A percentile compares a stretch with the other conserved stretches of the same genome.
phyloP scores from a whole-genome alignment of 2,113 vertebrate genomes.

The Dipodomys merriami region DNA sequence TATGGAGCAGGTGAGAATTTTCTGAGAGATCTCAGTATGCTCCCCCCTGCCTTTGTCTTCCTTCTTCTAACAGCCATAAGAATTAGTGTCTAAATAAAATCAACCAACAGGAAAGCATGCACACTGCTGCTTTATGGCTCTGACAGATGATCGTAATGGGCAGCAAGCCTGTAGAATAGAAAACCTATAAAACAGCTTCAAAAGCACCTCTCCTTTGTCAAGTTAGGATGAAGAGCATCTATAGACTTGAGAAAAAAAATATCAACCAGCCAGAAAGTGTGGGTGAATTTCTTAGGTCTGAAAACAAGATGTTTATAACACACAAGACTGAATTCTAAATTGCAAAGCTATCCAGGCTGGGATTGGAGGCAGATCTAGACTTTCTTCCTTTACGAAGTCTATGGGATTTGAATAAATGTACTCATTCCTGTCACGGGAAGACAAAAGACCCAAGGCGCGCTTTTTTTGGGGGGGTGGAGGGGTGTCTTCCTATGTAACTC shows the following conservation, averaged over 20 bases:
- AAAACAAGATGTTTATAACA: conserved; percentile 47
- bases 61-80: background rate
- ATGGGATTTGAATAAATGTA: background rate
- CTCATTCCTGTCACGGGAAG: background rate
- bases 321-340: conserved; percentile 44
- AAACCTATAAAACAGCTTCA: conserved; percentile 48
- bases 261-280: conserved; percentile 3
- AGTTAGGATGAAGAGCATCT: conserved; percentile 46
- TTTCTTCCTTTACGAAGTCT: background rate
- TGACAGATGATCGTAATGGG: conserved; percentile 46
- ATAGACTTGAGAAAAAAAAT: background rate
- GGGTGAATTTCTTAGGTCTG: conserved; percentile 53
- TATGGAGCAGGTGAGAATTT: background rate
- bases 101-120: conserved; percentile 12
- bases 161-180: conserved; percentile 11
- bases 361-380: background rate
- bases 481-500: background rate
- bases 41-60: background rate
- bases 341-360: conserved; percentile 33
- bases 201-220: conserved; percentile 55
- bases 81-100: conserved; percentile 70
- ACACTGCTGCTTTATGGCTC: conserved; percentile 31
- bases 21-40: background rate
- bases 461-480: background rate
- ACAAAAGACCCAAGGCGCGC: background rate